Base-by-base conservation (phyloP, 1,140 invertebrate genomes). In the Artemia franciscana region DNA sequence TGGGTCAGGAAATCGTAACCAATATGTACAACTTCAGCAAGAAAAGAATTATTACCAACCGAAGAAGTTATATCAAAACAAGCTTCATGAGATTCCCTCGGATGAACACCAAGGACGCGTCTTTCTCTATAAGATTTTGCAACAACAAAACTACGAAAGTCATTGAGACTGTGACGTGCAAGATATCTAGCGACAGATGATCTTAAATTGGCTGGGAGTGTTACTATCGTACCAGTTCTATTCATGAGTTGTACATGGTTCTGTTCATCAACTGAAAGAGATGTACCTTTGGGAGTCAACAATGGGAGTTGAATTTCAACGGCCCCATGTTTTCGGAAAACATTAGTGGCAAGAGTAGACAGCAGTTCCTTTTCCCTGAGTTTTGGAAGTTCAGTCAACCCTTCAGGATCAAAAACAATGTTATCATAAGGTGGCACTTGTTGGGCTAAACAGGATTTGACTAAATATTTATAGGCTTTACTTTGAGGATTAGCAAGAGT, bases 61-160 rank as follows among this genome's bases (percentile, higher is more conserved):
- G 86, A 80, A 21, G 83, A 84, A 9, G 95, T 84, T 65, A 95
- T 90, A 71, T 97, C 92, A 74, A 95, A 95, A 3, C 87, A 86
- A 74, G 88, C 92, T 73, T 94, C 90, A 63, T 84, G 84, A 5
- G 88, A 77, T 74, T 94, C 89, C 66, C 82, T 80, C 0, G 91
- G 91, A 76, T 93, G 88, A 67, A 87, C 84, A 5, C 87, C 86
- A 67, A 80, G 80, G 3, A 86, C 81, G 67, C 84, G 84, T 67
- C 82, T 83, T 72, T 91, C 87, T 64, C 88, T 78, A 69, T 83
- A 95, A 2, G 95, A 89, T 65, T 84, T 79, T 67, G 88, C 88
- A 18, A 95, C 82, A 3, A 82, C 79, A 70, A 88, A 96, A 67
- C 91, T 78, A 68, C 89, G 85, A 62, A 94, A 75, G 63, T 80